A percentile compares a stretch with the other conserved stretches of the same genome.
phyloP scores from a whole-genome alignment of 2,888 invertebrate genomes.

The Xylota segnis region DNA sequence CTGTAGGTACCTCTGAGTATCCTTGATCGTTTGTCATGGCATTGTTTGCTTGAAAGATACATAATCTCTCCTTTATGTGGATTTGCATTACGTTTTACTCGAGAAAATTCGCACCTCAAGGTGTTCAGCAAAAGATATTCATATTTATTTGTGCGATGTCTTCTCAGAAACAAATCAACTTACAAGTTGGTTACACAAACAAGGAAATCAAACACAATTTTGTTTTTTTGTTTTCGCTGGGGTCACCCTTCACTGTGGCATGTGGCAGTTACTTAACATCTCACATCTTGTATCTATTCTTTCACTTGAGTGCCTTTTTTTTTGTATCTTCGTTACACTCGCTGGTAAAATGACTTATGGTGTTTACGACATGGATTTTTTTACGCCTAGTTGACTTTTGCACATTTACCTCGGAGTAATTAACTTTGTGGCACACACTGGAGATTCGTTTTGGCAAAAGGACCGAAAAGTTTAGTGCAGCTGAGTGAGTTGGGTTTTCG shows the following conservation, averaged over 20 bases:
- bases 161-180: background rate
- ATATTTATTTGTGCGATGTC: too few relatives aligned
- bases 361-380: constrained; percentile 12
- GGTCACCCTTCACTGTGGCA: constrained; percentile 11
- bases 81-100: too few relatives aligned
- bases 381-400: constrained; percentile 15
- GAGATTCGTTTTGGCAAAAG: background rate
- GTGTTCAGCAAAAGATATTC: too few relatives aligned
- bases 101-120: too few relatives aligned
- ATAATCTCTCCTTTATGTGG: background rate
- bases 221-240: background rate
- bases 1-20: too few relatives aligned
- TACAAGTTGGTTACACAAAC: background rate
- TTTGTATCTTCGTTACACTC: background rate
- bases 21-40: too few relatives aligned
- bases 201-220: constrained; percentile 2
- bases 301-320: constrained; percentile 37
- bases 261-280: constrained; percentile 18
- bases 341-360: background rate
- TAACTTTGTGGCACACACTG: constrained; percentile 2
- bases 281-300: constrained; percentile 23
- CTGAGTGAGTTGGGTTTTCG: too few relatives aligned
- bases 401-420: constrained; percentile 2
- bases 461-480: too few relatives aligned
- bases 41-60: too few relatives aligned